Conservation (phyloP, 1,140 invertebrate genomes). For the Penaeus japonicus region DNA sequence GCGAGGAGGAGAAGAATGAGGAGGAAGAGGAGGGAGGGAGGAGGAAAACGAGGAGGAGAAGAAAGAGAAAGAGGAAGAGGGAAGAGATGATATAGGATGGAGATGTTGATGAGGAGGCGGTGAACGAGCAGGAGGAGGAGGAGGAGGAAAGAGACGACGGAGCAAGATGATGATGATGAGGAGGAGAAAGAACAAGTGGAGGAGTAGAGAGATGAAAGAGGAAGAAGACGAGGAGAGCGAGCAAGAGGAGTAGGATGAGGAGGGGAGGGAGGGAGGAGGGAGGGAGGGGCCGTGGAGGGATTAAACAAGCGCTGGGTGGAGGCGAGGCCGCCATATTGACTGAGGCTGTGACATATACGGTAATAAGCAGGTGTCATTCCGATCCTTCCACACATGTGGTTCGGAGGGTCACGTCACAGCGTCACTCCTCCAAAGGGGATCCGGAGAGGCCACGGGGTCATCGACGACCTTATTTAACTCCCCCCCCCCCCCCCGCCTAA, state of each 20-base stretch:
- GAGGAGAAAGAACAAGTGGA: neutral
- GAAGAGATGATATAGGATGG: neutral
- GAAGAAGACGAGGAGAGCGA: neutral
- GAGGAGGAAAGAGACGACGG: neutral
- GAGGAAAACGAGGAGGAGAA: neutral
- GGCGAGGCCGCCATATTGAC: neutral
- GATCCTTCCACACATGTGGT: constrained; percentile 37
- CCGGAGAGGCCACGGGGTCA: neutral
- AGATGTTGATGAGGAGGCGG: neutral
- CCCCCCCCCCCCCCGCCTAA: neutral
- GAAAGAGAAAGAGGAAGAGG: no score
- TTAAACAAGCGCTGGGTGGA: neutral
- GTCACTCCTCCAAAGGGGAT: neutral
- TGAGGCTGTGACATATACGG: constrained; percentile 41
- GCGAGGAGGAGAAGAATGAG: neutral
- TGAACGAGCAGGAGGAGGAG: neutral
- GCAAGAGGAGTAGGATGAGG: neutral
- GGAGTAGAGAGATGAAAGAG: neutral
- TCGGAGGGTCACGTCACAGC: neutral
- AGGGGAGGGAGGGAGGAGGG: neutral
- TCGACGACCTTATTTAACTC: neutral
- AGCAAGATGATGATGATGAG: neutral
- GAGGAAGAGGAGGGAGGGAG: neutral
- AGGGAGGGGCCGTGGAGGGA: neutral
- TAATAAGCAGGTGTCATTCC: constrained; percentile 44